These are phyloP conservation scores for Leucoraja erinaceus DNA, from an alignment of 2,113 vertebrate species.

Conservation along the genomic window DNA sequence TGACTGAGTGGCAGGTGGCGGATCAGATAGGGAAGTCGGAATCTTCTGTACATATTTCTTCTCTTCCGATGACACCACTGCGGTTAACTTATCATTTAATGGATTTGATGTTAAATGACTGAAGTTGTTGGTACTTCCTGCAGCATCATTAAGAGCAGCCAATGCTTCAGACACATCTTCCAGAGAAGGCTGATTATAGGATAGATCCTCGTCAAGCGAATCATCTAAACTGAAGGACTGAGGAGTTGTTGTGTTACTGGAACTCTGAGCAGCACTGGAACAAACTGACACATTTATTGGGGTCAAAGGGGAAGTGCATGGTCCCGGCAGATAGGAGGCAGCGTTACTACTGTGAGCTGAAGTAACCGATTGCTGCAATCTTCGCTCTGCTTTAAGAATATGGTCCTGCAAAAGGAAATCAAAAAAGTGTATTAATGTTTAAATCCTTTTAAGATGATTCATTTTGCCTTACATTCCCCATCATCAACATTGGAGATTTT, in stretches of 20 bases:
- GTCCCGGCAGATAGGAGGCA: conserved; percentile 1
- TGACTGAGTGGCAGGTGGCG: conserved; percentile 50
- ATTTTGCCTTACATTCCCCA: no score
- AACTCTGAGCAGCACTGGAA: conserved; percentile 39
- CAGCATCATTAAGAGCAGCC: conserved; percentile 55
- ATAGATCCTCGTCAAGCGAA: conserved; percentile 57
- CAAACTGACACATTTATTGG: conserved; percentile 43
- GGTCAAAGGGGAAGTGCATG: neutral
- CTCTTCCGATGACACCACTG: conserved; percentile 53
- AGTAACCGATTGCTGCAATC: neutral
- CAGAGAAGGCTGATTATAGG: conserved; percentile 54
- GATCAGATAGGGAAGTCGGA: conserved; percentile 48
- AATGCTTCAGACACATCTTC: conserved; percentile 60
- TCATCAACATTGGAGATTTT: neutral
- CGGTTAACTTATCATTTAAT: conserved; percentile 52
- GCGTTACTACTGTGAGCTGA: conserved; percentile 45
- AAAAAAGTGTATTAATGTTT: neutral
- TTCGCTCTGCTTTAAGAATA: conserved; percentile 2
- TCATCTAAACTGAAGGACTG: conserved; percentile 53
- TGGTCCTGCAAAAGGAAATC: neutral
- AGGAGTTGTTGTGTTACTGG: conserved; percentile 44
- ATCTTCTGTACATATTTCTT: conserved; percentile 59
- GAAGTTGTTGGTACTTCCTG: conserved; percentile 51
- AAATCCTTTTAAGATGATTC: neutral
- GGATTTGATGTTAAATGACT: conserved; percentile 45